Base-by-base conservation (phyloP, 1,140 invertebrate genomes). In the Hypsibius dujardini region DNA sequence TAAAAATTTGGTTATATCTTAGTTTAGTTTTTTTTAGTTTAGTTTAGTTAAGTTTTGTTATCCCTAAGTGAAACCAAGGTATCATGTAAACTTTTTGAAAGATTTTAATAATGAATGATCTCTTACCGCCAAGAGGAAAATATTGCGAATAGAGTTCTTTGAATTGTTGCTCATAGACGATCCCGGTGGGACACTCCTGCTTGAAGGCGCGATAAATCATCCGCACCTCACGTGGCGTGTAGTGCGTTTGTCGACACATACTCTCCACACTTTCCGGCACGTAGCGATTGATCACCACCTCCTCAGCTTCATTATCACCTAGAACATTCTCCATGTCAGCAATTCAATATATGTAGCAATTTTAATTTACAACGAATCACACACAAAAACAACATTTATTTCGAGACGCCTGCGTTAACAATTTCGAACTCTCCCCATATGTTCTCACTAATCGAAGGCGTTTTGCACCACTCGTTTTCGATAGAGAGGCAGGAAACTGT, bases 151-250 rank as follows among this genome's bases (percentile, higher is more conserved):
- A 91, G 77, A 90, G 90, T 76, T 88, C 85, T 80, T 90, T 89
- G 82, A 91, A 91, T 71, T 88, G 89, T 73, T 90, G 88, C 78
- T 90, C 88, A 73, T 84, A 85, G 73, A 90, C 88, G 56, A 90
- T 87, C 70, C 89, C 89, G 1, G 89, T 89, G 69, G 89, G 89
- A 81, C 89, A 94, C 80, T 94, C 62, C 45, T 93, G 90, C 77
- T 95, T 95, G 79, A 95, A 95, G 7, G 90, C 90, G 42, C 90
- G 80, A 79, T 95, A 95, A 80, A 95, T 93, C 60, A 92, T 85
- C 76, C 93, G 90, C 72, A 95, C 89, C 81, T 95, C 90, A 77
- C 90, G 90, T 71, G 85, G 82, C 1, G 86, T 86, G 80, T 93
- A 94, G 76, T 91, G 90, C 2, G 90, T 92, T 72, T 84, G 87